phyloP scores from a whole-genome alignment of 1,140 invertebrate species.

The Drosophila guanche region DNA sequence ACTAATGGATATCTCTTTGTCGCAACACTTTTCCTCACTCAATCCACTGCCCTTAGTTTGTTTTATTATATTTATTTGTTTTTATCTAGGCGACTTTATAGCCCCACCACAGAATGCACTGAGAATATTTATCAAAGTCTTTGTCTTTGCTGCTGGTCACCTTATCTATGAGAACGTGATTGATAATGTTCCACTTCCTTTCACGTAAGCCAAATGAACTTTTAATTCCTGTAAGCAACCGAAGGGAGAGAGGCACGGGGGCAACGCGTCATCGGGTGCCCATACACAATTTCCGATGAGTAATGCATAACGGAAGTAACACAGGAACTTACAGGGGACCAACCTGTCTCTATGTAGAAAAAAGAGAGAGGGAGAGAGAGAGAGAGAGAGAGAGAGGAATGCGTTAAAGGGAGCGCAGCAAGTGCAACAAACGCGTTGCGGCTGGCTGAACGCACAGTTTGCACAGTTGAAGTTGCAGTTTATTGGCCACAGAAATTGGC shows the following conservation, averaged over 20 bases:
- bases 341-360: constrained; percentile 17
- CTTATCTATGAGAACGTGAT: constrained; percentile 38
- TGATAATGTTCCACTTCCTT: constrained; percentile 70
- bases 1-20: neutral
- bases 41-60: neutral
- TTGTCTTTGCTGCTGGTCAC: constrained; percentile 12
- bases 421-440: constrained; percentile 56
- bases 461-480: constrained; percentile 50
- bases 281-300: constrained; percentile 38
- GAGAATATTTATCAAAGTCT: neutral
- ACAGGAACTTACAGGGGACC: constrained; percentile 35
- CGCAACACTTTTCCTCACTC: neutral
- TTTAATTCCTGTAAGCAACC: constrained; percentile 33
- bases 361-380: constrained; percentile 2
- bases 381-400: neutral
- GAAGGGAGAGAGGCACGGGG: neutral
- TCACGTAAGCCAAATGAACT: constrained; percentile 40
- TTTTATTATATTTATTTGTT: neutral
- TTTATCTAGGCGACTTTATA: constrained; percentile 14
- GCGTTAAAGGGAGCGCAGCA: constrained; percentile 27
- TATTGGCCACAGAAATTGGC: constrained; percentile 69
- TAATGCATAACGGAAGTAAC: constrained; percentile 65
- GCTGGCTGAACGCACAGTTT: constrained; percentile 52
- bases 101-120: constrained; percentile 16
- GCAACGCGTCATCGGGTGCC: constrained; percentile 61